phyloP scores from a whole-genome alignment of 2,113 vertebrate species.

The Chamaea fasciata region DNA sequence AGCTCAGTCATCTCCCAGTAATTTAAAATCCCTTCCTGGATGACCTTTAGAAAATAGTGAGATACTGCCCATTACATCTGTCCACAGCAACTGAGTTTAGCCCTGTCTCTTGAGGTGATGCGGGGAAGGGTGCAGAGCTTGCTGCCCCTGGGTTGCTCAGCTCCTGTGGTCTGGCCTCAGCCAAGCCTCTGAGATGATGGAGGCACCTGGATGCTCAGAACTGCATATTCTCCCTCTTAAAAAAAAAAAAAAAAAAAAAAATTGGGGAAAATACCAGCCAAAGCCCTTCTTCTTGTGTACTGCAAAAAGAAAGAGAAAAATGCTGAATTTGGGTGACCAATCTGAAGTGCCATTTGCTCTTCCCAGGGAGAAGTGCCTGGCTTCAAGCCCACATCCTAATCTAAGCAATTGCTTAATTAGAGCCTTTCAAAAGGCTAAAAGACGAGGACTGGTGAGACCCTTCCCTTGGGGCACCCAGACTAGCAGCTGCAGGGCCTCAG shows the following conservation, averaged over 20 bases:
- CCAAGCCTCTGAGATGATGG: neutral
- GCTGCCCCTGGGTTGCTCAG: neutral
- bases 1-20: neutral
- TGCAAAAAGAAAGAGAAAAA: neutral
- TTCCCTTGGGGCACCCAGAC: neutral
- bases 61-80: neutral
- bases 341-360: neutral
- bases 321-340: neutral
- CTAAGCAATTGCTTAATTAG: neutral
- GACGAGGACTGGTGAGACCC: neutral
- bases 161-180: neutral
- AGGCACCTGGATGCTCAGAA: neutral
- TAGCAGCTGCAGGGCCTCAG: neutral
- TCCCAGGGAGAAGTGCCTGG: neutral
- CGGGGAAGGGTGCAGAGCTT: fast-evolving
- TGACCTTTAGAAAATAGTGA: neutral
- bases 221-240: neutral
- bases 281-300: neutral
- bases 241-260: neutral
- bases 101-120: fast-evolving
- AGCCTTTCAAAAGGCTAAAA: neutral
- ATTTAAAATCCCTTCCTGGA: neutral
- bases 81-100: neutral
- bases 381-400: neutral
- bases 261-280: neutral